Conservation (phyloP, 1,140 invertebrate genomes). For the Aphaenogaster ashmeadi region DNA sequence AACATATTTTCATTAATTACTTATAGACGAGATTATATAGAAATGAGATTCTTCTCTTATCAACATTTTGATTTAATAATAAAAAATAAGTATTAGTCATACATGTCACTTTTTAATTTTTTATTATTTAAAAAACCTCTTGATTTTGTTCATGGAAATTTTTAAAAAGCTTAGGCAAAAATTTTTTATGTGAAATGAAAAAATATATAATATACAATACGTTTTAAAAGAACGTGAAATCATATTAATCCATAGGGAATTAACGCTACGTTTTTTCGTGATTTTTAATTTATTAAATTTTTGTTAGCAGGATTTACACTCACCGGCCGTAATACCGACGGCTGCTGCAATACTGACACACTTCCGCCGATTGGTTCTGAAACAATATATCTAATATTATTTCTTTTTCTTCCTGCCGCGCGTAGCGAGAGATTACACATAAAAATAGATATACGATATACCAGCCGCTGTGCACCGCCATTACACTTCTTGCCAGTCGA, state of each 20-base stretch:
- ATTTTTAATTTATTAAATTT: conserved; percentile 1
- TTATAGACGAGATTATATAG: background rate
- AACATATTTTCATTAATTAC: background rate
- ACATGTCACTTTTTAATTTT: background rate
- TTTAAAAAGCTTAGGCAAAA: background rate
- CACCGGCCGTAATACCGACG: background rate
- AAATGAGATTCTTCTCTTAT: background rate
- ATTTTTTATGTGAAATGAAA: background rate
- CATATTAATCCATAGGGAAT: background rate
- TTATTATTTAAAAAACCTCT: background rate
- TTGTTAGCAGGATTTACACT: background rate
- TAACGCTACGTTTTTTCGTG: background rate
- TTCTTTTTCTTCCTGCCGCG: background rate
- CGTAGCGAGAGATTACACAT: background rate
- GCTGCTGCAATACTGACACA: background rate
- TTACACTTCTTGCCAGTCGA: background rate
- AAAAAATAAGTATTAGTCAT: background rate
- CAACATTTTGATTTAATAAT: background rate
- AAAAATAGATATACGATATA: background rate
- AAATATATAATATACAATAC: background rate
- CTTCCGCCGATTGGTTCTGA: background rate
- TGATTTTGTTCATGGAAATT: background rate
- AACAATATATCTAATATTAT: conserved; percentile 20
- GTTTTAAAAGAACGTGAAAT: background rate
- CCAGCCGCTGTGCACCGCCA: background rate